Evolutionary conservation across 2,113 vertebrate genomes (phyloP), one percentile per base, ranked within the genome.

Genomic region (Bufo gargarizans): DNA sequence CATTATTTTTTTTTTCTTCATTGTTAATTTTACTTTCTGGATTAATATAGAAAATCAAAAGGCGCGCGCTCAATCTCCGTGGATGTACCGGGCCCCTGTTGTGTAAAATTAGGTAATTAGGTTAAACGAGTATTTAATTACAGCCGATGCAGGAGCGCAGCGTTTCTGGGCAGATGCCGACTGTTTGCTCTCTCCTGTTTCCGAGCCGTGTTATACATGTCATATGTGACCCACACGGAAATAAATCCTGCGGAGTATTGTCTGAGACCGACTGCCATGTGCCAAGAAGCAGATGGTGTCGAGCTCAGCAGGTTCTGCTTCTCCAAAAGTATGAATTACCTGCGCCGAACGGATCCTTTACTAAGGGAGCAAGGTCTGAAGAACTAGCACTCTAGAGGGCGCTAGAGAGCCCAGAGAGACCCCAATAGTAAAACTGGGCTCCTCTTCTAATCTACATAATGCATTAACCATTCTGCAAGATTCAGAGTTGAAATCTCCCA

Each of bases 121-220:
- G 55, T 82, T 72, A 88, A 82, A 83, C 14, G 79, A 50, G 79
- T 8, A 88, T 88, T 82, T 83, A 88, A 82, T 88, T 50, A 53
- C 8, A 63, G 45, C 6, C 43, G n/a, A 11, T 11, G 56, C 20
- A 19, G 78, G 45, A 33, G 65, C 17, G 56, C 53, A 4, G 53
- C 43, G 78, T 83, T 53, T 82, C 79, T 17, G 67, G 69, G 86
- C 86, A 88, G 69, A 63, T 83, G 86, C 69, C 33, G 86, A 10
- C 65, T 87, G 79, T 88, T 88, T 88, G 86, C 86, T 76, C 58
- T 49, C 22, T 19, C 77, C 55, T 33, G 76, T 67, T 56, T 74
- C 79, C 12, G 67, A 53, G 78, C 47, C 20, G 55, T 76, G 79
- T 77, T 67, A 49, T 72, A 16, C 69, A 17, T 63, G 79, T 11